Evolutionary conservation across 2,797 vertebrate genomes (phyloP).

Genomic region (Antrozous pallidus): DNA sequence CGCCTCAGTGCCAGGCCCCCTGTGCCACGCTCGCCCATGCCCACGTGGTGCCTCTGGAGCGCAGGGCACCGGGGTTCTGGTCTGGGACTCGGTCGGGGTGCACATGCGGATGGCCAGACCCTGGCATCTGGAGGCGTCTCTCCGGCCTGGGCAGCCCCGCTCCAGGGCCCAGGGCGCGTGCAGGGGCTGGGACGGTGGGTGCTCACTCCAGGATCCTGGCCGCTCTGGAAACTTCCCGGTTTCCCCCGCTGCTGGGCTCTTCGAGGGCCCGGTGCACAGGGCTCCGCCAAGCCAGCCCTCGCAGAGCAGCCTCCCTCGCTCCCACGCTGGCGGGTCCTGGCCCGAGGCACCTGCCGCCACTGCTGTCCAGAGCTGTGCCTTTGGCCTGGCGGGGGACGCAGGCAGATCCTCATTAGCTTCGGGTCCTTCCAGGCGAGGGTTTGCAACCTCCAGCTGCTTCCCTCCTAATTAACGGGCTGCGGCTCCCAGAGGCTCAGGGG

Average conservation of each 20-base stretch:
- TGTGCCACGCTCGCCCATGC: background rate
- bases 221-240: background rate
- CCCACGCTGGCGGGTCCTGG: background rate
- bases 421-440: constrained; percentile 17
- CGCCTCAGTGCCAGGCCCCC: rapidly evolving
- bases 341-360: background rate
- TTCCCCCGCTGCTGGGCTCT: rapidly evolving
- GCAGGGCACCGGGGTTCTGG: rapidly evolving
- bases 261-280: rapidly evolving
- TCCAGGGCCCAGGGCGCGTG: rapidly evolving
- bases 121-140: rapidly evolving
- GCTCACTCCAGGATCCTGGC: too few species aligned
- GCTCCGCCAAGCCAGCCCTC: background rate
- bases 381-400: background rate
- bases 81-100: too few species aligned
- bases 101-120: background rate
- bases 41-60: background rate
- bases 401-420: constrained; percentile 25
- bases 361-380: rapidly evolving
- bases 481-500: too few species aligned
- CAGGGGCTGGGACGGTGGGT: rapidly evolving
- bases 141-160: rapidly evolving
- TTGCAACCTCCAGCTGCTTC: background rate
- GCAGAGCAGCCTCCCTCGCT: background rate
- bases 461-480: background rate